Percentiles rank a stretch among this genome's conserved stretches.
Evolutionary conservation across 2,113 vertebrate genomes (phyloP).

Genomic region (Vulpes ferrilata): DNA sequence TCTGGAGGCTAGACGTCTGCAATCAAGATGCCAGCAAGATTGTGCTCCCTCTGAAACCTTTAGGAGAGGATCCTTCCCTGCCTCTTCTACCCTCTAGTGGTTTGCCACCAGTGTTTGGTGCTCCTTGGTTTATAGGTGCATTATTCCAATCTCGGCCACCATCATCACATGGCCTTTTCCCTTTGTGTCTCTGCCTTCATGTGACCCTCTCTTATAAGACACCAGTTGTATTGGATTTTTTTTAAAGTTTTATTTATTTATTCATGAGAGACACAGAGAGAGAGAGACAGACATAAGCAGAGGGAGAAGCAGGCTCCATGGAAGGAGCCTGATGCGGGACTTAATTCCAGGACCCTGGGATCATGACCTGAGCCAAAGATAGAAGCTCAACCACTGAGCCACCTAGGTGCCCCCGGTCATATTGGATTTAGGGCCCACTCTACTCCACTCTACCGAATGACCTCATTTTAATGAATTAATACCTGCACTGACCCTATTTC

Average conservation of each 20-base stretch:
- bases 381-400: too few species aligned
- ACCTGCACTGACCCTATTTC: not conserved
- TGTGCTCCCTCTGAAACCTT: not conserved
- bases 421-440: not conserved
- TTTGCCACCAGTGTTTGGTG: not conserved
- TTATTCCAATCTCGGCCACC: not conserved
- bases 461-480: not conserved
- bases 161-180: not conserved
- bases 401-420: not conserved
- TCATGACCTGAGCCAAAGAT: too few species aligned
- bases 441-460: not conserved
- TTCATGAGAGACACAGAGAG: too few species aligned
- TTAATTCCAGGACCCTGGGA: too few species aligned
- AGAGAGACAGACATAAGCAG: too few species aligned
- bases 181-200: not conserved
- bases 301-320: too few species aligned
- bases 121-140: not conserved
- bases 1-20: not conserved
- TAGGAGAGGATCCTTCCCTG: not conserved
- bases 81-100: not conserved
- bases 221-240: too few species aligned
- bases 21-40: not conserved
- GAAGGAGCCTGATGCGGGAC: too few species aligned
- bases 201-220: not conserved
- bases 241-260: too few species aligned